These are phyloP conservation scores for Chalcosyrphus nemorum DNA, from an alignment of 2,888 invertebrate genomes.

Conservation along the genomic window DNA sequence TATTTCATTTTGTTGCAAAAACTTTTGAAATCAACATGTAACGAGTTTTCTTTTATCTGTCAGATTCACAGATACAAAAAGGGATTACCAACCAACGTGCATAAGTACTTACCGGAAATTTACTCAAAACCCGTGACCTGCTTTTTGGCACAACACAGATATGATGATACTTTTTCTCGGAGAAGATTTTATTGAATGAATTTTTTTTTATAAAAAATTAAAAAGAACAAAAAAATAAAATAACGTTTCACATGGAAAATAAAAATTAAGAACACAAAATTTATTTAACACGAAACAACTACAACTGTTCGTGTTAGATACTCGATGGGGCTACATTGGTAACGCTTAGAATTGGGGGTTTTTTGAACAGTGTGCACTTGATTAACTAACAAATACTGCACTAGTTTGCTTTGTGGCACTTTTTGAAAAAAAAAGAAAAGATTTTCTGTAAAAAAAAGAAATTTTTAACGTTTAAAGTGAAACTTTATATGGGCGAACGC, in stretches of 20 bases:
- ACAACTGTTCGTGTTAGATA: slow-evolving; percentile 55
- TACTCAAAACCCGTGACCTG: slow-evolving; percentile 61
- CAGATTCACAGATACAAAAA: not conserved
- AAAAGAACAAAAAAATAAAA: not conserved
- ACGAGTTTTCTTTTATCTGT: not conserved
- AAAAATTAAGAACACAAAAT: slow-evolving; percentile 16
- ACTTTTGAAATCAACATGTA: not conserved
- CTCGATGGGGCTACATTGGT: slow-evolving; percentile 71
- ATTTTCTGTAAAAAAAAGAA: slow-evolving; percentile 21
- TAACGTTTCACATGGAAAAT: slow-evolving; percentile 50
- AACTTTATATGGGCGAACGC: slow-evolving; percentile 37
- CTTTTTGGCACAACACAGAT: slow-evolving; percentile 37
- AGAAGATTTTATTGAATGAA: slow-evolving; percentile 21
- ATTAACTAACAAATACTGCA: slow-evolving; percentile 30
- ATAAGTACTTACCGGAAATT: slow-evolving; percentile 63
- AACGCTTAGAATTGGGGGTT: slow-evolving; percentile 33
- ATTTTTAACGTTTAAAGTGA: slow-evolving; percentile 31
- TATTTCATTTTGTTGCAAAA: not conserved
- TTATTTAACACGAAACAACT: slow-evolving; percentile 67
- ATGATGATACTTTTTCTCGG: not conserved
- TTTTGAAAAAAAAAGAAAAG: slow-evolving; percentile 12
- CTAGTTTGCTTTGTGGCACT: not conserved
- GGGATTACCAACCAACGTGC: not conserved
- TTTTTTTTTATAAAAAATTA: not conserved
- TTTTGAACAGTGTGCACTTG: slow-evolving; percentile 25